phyloP scores from a whole-genome alignment of 2,113 vertebrate genomes.

The Triplophysa siluroides region DNA sequence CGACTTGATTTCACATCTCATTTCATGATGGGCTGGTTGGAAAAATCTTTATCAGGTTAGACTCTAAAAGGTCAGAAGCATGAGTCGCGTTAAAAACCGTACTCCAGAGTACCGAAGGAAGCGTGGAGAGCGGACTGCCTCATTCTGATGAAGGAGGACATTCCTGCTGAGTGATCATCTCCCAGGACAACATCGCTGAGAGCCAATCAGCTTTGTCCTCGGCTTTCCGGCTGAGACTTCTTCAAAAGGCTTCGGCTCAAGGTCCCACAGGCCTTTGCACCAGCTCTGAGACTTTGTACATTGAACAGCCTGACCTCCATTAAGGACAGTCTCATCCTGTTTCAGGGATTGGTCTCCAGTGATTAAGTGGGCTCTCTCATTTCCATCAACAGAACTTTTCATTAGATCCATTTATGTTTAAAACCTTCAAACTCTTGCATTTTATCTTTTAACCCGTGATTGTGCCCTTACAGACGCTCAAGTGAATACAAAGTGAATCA shows the following conservation, averaged over 20 bases:
- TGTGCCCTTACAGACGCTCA: background rate
- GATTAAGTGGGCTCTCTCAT: background rate
- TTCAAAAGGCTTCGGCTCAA: slow-evolving; percentile 20
- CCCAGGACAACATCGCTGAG: slow-evolving; percentile 19
- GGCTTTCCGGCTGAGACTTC: slow-evolving; percentile 29
- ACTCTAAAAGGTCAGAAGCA: slow-evolving; percentile 39
- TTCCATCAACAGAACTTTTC: background rate
- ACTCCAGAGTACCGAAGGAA: slow-evolving; percentile 32
- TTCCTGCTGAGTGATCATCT: slow-evolving; percentile 31
- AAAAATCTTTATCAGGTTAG: slow-evolving; percentile 35
- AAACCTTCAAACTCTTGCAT: background rate
- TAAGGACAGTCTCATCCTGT: slow-evolving; percentile 23
- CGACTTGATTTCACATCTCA: background rate
- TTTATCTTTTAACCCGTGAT: background rate
- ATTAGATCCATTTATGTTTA: slow-evolving; percentile 11
- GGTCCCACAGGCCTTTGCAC: slow-evolving; percentile 19
- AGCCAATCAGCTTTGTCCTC: slow-evolving; percentile 26
- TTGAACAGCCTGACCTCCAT: slow-evolving; percentile 28
- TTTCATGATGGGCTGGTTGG: background rate
- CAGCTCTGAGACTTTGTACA: slow-evolving; percentile 37
- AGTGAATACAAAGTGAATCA: background rate
- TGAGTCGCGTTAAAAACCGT: slow-evolving; percentile 5
- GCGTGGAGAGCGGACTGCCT: slow-evolving; percentile 9
- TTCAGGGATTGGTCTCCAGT: slow-evolving; percentile 13
- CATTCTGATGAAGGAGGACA: slow-evolving; percentile 41